phyloP scores from a whole-genome alignment of 2,113 vertebrate species.

The Verasper variegatus region DNA sequence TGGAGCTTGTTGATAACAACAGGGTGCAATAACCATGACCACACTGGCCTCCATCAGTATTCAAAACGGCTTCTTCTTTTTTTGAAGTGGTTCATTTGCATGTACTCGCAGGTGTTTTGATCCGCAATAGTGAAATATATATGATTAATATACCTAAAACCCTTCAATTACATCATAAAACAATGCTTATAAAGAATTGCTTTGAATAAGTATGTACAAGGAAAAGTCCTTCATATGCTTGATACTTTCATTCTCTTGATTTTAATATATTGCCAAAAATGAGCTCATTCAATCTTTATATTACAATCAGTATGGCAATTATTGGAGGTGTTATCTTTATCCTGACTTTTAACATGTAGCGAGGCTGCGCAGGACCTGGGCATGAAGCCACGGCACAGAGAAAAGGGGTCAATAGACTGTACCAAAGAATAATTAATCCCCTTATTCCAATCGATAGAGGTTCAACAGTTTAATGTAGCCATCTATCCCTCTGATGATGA shows the following conservation, averaged over 20 bases:
- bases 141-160: too few species aligned
- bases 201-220: not conserved
- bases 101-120: not conserved
- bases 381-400: conserved; percentile 51
- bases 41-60: not conserved
- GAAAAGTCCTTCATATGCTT: not conserved
- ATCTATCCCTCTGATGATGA: conserved; percentile 35
- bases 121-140: too few species aligned
- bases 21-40: not conserved
- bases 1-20: not conserved
- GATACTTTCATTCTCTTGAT: not conserved
- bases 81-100: not conserved
- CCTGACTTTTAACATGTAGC: conserved; percentile 5
- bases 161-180: too few species aligned
- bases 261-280: not conserved
- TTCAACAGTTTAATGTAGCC: conserved; percentile 45
- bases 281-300: not conserved
- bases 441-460: conserved; percentile 41
- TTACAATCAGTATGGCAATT: conserved; percentile 12
- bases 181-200: too few species aligned
- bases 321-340: conserved; percentile 12
- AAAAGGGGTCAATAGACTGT: conserved; percentile 49
- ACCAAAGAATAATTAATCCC: conserved; percentile 52
- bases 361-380: conserved; percentile 29
- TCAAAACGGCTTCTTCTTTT: conserved; percentile 9